phyloP scores from a whole-genome alignment of 2,797 vertebrate genomes.

The Picus viridis region DNA sequence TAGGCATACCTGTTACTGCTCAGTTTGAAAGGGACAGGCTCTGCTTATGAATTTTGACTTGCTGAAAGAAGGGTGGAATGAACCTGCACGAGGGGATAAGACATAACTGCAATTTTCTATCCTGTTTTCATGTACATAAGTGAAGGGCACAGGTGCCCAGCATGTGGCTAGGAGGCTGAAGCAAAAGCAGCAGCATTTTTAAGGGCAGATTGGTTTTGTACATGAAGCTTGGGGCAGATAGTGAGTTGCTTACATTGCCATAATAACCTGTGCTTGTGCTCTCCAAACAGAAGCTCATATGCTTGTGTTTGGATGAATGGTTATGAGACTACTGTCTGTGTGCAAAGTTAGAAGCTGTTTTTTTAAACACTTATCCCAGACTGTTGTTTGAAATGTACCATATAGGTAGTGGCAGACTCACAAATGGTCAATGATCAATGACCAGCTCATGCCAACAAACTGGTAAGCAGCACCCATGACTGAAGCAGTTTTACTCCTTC shows the following conservation, averaged over 20 bases:
- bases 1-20: neutral
- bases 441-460: neutral
- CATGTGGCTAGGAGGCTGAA: neutral
- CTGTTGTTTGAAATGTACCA: neutral
- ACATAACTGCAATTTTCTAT: fast-evolving
- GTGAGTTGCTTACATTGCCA: neutral
- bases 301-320: neutral
- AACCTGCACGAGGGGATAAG: neutral
- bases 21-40: neutral
- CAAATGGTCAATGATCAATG: neutral
- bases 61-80: neutral
- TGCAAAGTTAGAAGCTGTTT: neutral
- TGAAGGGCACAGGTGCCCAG: neutral
- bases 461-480: neutral
- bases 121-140: neutral
- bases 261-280: neutral
- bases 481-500: neutral
- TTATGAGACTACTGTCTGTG: neutral
- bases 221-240: neutral
- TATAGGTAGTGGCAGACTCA: neutral
- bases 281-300: neutral
- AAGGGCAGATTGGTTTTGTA: neutral
- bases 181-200: neutral
- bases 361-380: neutral
- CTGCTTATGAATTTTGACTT: neutral